These are phyloP conservation scores for Plutomurus gul DNA, from an alignment of 1,140 invertebrate genomes.

Conservation along the genomic window DNA sequence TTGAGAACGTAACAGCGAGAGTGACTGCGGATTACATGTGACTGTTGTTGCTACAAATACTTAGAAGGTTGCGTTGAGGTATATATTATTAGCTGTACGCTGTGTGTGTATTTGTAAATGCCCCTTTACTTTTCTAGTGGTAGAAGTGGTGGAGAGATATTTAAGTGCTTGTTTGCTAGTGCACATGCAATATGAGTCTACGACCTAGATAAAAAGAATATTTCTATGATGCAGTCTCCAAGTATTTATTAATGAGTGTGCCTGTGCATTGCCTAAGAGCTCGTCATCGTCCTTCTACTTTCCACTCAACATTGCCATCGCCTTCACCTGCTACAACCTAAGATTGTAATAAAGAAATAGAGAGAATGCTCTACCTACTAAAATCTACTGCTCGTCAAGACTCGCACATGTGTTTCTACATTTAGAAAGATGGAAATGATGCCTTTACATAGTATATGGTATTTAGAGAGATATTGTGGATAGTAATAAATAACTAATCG, in stretches of 20 bases:
- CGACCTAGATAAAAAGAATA: slow-evolving; percentile 15
- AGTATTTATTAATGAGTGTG: background rate
- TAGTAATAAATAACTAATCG: background rate
- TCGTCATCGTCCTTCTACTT: slow-evolving; percentile 2
- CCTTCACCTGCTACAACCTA: slow-evolving; percentile 12
- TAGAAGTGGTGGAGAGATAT: background rate
- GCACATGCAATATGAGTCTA: background rate
- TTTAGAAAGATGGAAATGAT: background rate
- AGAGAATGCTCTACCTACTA: background rate
- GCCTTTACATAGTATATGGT: background rate
- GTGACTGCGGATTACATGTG: too few relatives aligned
- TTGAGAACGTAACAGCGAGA: too few relatives aligned
- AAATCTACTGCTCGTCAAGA: background rate
- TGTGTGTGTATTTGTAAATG: background rate
- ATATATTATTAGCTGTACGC: background rate
- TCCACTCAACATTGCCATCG: background rate
- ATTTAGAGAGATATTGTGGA: background rate
- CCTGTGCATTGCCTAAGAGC: background rate
- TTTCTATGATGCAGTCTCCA: background rate
- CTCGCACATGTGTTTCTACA: background rate
- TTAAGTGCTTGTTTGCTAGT: background rate
- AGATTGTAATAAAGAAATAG: background rate
- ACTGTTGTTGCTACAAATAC: background rate
- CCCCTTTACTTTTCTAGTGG: slow-evolving; percentile 26
- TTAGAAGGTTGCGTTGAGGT: background rate